Base-by-base conservation (phyloP, 2,888 invertebrate species). In the Pseudeuparius sepicola region DNA sequence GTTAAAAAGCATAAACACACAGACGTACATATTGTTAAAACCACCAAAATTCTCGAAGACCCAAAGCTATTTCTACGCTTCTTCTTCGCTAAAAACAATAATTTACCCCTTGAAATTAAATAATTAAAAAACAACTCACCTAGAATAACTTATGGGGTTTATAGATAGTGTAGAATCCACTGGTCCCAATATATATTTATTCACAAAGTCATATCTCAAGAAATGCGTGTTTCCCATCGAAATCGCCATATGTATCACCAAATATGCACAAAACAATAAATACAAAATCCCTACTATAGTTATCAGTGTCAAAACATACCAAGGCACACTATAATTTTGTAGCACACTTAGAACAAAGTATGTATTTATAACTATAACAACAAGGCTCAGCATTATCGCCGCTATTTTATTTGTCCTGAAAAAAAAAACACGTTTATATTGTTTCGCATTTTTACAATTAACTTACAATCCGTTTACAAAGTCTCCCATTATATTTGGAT, bases 391-490 rank as follows among this genome's bases (percentile, higher is more conserved):
- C 3, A 73, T 34, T 13, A 78, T 71, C 0, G 85, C 20, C 20
- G n/a, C 20, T 20, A 20, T 20, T 20, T 20, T 6, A 20, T 20
- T 20, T 20, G 20, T 20, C n/a, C 20, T 20, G n/a, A 7, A 20
- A 20, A 20, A 20, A 20, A 20, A 20, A 7, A 20, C n/a, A 20
- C n/a, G n/a, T n/a, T n/a, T n/a, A n/a, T n/a, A n/a, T n/a, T n/a
- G n/a, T n/a, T n/a, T n/a, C n/a, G n/a, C n/a, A n/a, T n/a, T n/a
- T n/a, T n/a, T n/a, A n/a, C n/a, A n/a, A n/a, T 25, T 10, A 36
- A 67, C 75, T 65, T 63, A 83, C 83, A 74, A 48, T 64, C 84
- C 83, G 61, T 85, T 88, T 17, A 70, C 74, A 59, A 89, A 90
- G 49, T 83, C 78, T 18, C 83, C 83, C 89, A 90, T 90, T 27